Base-by-base conservation (phyloP, 2,888 invertebrate species). In the Caenorhabditis sp. region DNA sequence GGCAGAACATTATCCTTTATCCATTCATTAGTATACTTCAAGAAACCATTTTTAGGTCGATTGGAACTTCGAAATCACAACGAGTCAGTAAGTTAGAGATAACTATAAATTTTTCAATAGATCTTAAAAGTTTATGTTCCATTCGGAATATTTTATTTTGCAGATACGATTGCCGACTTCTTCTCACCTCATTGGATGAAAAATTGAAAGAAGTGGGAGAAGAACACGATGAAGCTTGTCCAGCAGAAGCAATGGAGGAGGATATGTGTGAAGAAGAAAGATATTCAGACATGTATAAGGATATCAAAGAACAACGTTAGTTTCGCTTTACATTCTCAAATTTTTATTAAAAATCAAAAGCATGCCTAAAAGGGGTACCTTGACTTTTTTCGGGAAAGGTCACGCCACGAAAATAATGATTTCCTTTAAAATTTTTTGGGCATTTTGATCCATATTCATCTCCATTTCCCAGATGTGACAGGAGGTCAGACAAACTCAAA, bases 231-330 rank as follows among this genome's bases (percentile, higher is more conserved):
- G 76, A 75, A 23, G 69, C 76, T 12, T 79, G 76, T 58, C 71
- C 78, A 12, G 79, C 81, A 19, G 85, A 85, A 58, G 91, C 91
- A 81, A 92, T 92, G 73, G 92, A 95, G 79, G 97, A 99, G 89
- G 92, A 93, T 86, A 90, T 94, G 65, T 96, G 96, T 89, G 96
- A 99, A 88, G 94, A 95, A 88, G 97, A 99, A 90, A 91, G 97
- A 58, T 99, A 95, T 89, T 91, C 93, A 72, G 95, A 94, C 23
- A 91, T 97, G 58, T 92, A 93, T 87, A 93, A 92, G 69, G 94
- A 95, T 89, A 93, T 95, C 86, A 93, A 88, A 94, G 95, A 21
- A 14, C 36, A 54, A n/a, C 66, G 71, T 71, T 10, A 51, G 63
- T 55, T 55, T 55, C 31, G 31, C 10, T 31, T 31, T 31, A 6